A percentile compares a stretch with the other conserved stretches of the same genome.
phyloP scores from a whole-genome alignment of 1,140 invertebrate species.

The Diachasmimorpha longicaudata region DNA sequence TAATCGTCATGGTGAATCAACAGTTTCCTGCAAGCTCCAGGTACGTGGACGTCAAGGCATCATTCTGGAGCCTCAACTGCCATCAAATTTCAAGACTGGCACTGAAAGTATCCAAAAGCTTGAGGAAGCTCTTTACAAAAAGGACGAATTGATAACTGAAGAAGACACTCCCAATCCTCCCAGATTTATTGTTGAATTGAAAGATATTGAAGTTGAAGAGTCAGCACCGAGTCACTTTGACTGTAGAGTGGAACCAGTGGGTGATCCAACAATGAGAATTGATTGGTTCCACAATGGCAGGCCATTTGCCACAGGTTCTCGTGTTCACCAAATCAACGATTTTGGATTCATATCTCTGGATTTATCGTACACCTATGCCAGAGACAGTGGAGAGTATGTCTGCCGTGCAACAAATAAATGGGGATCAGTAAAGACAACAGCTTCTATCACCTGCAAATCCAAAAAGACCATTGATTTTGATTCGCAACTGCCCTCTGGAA shows the following conservation, averaged over 20 bases:
- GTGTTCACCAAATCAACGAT: constrained; percentile 90
- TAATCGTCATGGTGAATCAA: constrained; percentile 89
- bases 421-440: constrained; percentile 83
- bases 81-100: constrained; percentile 82
- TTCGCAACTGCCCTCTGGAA: constrained; percentile 89
- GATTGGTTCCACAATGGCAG: constrained; percentile 94
- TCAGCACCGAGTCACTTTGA: constrained; percentile 90
- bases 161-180: constrained; percentile 88
- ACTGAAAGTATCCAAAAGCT: constrained; percentile 89
- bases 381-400: constrained; percentile 86
- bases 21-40: constrained; percentile 83
- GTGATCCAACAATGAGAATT: constrained; percentile 86
- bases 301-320: constrained; percentile 85
- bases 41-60: constrained; percentile 87
- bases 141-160: constrained; percentile 79
- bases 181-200: constrained; percentile 83
- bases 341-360: constrained; percentile 92
- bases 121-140: constrained; percentile 87
- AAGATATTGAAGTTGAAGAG: constrained; percentile 84
- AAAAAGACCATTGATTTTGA: constrained; percentile 91
- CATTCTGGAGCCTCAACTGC: constrained; percentile 88
- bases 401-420: constrained; percentile 86
- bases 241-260: constrained; percentile 85
- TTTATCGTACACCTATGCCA: constrained; percentile 83
- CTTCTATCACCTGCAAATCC: constrained; percentile 81